Percentiles rank a stretch among this genome's conserved stretches.
Evolutionary conservation across 2,888 invertebrate genomes (phyloP).

Genomic region (Epistrophe grossulariae): DNA sequence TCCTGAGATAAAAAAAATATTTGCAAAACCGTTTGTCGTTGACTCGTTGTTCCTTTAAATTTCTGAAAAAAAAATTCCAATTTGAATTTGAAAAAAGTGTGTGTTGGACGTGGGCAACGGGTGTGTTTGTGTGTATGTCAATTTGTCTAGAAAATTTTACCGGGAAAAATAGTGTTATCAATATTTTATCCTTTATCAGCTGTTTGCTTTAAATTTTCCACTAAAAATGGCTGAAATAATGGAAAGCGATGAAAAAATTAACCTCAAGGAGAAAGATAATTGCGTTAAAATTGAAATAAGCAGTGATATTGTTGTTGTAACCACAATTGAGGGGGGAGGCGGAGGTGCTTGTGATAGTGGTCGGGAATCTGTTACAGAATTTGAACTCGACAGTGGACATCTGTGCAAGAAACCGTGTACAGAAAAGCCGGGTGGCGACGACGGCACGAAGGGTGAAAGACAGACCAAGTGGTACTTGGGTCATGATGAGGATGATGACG

Average conservation of each 20-base stretch:
- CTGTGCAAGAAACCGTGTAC: conserved; percentile 73
- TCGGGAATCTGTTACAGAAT: conserved; percentile 80
- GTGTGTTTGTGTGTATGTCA: conserved; percentile 25
- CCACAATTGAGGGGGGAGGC: conserved; percentile 37
- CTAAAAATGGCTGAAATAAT: conserved; percentile 62
- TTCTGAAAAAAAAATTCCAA: conserved; percentile 4
- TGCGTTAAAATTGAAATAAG: conserved; percentile 59
- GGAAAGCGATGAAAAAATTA: conserved; percentile 45
- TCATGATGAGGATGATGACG: conserved; percentile 75
- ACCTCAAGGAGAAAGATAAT: conserved; percentile 14
- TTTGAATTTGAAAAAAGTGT: conserved; percentile 51
- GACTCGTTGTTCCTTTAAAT: conserved; percentile 15
- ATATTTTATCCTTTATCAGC: conserved; percentile 19
- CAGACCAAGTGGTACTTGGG: conserved; percentile 81
- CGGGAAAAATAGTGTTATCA: conserved; percentile 53
- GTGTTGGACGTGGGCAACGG: conserved; percentile 1
- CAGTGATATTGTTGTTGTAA: conserved; percentile 55
- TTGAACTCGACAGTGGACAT: conserved; percentile 76
- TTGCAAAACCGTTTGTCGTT: conserved; percentile 29
- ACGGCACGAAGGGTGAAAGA: conserved; percentile 77
- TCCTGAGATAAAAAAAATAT: conserved; percentile 27
- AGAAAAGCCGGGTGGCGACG: conserved; percentile 45
- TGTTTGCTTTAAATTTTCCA: conserved; percentile 10
- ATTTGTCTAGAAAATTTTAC: conserved; percentile 21
- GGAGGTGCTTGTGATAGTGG: conserved; percentile 79